Evolutionary conservation across 2,113 vertebrate genomes (phyloP).

Genomic region (Hippocampus guttulatus): DNA sequence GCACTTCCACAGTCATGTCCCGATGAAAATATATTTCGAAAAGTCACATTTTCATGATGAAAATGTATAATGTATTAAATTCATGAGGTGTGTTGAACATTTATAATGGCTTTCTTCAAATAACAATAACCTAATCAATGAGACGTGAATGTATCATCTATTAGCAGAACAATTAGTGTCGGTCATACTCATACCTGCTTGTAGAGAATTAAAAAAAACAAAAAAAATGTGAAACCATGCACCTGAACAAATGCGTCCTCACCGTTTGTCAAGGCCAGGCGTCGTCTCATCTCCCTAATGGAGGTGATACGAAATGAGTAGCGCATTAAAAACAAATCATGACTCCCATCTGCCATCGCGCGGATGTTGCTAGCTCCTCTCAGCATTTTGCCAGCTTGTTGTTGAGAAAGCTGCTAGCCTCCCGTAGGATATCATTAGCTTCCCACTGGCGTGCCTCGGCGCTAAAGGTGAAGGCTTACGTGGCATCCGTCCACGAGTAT

Average conservation of each 20-base stretch:
- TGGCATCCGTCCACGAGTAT: not conserved
- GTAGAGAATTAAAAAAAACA: conserved; percentile 2
- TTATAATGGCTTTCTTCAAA: not conserved
- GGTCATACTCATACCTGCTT: not conserved
- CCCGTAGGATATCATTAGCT: not conserved
- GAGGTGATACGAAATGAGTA: conserved; percentile 26
- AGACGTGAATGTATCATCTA: not conserved
- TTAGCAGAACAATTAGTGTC: not conserved
- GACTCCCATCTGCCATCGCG: conserved; percentile 45
- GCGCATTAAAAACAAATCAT: conserved; percentile 66
- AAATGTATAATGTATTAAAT: not conserved
- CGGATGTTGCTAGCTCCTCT: conserved; percentile 23
- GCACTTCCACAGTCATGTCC: too few relatives aligned
- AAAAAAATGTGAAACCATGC: conserved; percentile 4
- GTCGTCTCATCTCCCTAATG: conserved; percentile 19
- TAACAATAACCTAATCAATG: not conserved
- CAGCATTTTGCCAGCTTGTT: not conserved
- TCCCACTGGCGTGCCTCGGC: too few relatives aligned
- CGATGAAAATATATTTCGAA: too few relatives aligned
- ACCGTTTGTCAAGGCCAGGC: conserved; percentile 46
- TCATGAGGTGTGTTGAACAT: not conserved
- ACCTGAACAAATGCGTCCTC: conserved; percentile 23
- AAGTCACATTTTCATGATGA: not conserved
- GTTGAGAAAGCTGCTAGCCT: not conserved
- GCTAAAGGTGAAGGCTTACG: not conserved